A percentile compares a stretch with the other conserved stretches of the same genome.
Evolutionary conservation across 2,888 invertebrate genomes (phyloP).

Genomic region (Lysandra coridon): DNA sequence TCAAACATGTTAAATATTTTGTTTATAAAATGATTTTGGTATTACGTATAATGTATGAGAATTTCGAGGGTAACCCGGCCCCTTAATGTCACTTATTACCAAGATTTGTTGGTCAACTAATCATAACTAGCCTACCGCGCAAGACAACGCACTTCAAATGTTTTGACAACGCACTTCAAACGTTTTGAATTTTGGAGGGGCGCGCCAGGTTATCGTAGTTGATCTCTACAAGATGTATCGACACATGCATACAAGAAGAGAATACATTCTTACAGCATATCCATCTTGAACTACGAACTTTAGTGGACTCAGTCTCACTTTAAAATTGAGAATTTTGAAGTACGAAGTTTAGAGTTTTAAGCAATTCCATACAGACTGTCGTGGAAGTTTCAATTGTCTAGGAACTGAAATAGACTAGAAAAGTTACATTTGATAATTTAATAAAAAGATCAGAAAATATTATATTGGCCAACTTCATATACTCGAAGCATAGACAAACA

Average conservation of each 20-base stretch:
- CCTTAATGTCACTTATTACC: no score
- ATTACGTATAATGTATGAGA: no score
- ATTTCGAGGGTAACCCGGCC: no score
- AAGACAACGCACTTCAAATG: no score
- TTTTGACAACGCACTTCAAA: no score
- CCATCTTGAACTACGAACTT: conserved; percentile 3
- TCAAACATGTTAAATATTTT: no score
- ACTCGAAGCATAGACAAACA: not conserved
- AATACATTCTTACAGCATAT: not conserved
- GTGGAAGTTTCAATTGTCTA: not conserved
- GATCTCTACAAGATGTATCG: not conserved
- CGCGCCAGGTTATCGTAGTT: no score
- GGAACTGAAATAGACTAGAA: not conserved
- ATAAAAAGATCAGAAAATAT: not conserved
- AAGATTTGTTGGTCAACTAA: no score
- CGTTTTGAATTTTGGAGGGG: no score
- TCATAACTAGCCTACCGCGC: no score
- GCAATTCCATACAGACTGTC: not conserved
- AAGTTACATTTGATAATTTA: not conserved
- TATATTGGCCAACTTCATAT: not conserved
- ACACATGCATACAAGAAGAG: not conserved
- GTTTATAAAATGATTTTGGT: no score
- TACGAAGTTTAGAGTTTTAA: not conserved
- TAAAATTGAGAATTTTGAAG: not conserved
- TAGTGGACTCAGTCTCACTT: not conserved